Base-by-base conservation (phyloP, 1,140 invertebrate species). In the Daktulosphaira vitifoliae region DNA sequence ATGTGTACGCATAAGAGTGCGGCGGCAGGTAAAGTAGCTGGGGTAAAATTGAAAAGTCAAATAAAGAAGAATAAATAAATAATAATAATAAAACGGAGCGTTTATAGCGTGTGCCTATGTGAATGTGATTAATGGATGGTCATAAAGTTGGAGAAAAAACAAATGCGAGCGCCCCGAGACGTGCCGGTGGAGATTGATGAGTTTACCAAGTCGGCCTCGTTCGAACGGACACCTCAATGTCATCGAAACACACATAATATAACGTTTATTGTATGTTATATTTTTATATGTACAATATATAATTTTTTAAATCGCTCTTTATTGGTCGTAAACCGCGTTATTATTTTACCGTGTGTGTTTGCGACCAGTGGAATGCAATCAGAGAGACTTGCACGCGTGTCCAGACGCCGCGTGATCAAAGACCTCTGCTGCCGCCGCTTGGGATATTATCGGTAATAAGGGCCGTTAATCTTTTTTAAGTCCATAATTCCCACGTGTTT, bases 61-160 rank as follows among this genome's bases (percentile, higher is more conserved):
- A 46, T 59, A 59, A 59, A 59, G 54, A 46, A 59, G 39, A 59
- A 56, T 56, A 56, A 56, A 56, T 56, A 56, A 59, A 59, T 59
- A 59, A 59, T 59, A 59, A 46, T 33, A 33, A 33, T 33, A 33
- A 59, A 59, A 20, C 54, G 23, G 39, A 59, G 54, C 38, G 53
- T 44, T 56, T 56, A 56, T 44, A 59, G 54, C 39, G 54, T 59
- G 54, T 59, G 54, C 54, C 16, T n/a, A 38, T 33, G 29, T 33
- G 29, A 6, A 11, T 33, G 29, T 59, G 54, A 59, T 59, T 59
- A 59, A 59, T 59, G 39, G 54, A 42, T 38, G 38, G 54, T 18
- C 38, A 62, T 48, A 62, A 62, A 62, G 42, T 62, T 62, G 38
- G 56, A 62, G 39, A 11, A 62, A 46, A 62, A 62, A 62, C 42